Percentiles rank a stretch among this genome's conserved stretches.
phyloP scores from a whole-genome alignment of 2,888 invertebrate species.

The Drosophila imparisetae region DNA sequence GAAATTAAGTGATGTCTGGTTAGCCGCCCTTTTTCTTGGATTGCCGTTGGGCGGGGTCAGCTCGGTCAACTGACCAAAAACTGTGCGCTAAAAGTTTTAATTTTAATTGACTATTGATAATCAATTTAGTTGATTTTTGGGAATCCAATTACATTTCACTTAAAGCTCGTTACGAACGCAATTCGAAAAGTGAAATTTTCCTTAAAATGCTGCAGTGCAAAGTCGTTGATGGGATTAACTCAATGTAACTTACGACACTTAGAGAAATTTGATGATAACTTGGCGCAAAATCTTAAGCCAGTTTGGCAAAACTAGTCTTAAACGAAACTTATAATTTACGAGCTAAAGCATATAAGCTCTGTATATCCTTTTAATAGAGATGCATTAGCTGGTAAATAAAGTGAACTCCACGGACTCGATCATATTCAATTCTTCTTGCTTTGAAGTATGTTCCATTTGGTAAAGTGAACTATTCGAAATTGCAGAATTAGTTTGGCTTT shows the following conservation, averaged over 20 bases:
- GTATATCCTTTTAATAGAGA: not conserved
- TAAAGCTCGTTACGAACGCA: not conserved
- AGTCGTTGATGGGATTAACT: not conserved
- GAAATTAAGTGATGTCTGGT: constrained; percentile 38
- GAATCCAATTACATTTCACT: not conserved
- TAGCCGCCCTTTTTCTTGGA: constrained; percentile 29
- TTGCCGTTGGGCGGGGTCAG: constrained; percentile 8
- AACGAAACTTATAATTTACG: not conserved
- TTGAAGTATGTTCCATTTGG: not conserved
- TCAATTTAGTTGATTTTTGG: constrained; percentile 1
- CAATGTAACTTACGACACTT: not conserved
- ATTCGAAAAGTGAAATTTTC: not conserved
- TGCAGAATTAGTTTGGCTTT: not conserved
- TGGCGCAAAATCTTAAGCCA: not conserved
- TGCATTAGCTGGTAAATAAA: not conserved
- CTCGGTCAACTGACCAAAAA: not conserved
- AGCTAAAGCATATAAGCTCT: not conserved
- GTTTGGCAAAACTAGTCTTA: not conserved
- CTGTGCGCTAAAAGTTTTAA: not conserved
- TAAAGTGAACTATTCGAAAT: not conserved
- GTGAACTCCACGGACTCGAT: not conserved
- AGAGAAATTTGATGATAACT: not conserved
- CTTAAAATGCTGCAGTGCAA: not conserved
- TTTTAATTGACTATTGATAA: not conserved
- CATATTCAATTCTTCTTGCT: not conserved